Conservation (phyloP, 2,888 invertebrate species). For the Macrophya alboannulata region DNA sequence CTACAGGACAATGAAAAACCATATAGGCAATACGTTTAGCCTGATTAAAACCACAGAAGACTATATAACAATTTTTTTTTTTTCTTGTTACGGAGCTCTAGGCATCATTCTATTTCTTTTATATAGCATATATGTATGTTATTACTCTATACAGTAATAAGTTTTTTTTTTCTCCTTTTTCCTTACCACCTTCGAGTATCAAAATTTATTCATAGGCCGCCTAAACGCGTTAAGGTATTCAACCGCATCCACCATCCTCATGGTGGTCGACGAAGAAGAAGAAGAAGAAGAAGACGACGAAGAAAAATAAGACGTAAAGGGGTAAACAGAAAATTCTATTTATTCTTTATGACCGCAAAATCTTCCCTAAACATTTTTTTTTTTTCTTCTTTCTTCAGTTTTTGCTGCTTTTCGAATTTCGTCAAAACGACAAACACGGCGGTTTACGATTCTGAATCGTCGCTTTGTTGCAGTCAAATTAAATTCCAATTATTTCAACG, state of each 20-base stretch:
- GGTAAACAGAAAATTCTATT: constrained; percentile 47
- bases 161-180: neutral
- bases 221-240: constrained; percentile 76
- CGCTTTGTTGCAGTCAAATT: too few relatives aligned
- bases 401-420: neutral
- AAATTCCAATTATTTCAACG: too few relatives aligned
- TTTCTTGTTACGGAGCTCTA: neutral
- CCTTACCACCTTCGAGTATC: constrained; percentile 23
- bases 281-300: constrained; percentile 53
- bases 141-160: neutral
- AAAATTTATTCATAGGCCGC: constrained; percentile 78
- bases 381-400: neutral
- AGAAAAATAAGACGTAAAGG: neutral
- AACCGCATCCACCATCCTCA: constrained; percentile 32
- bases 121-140: neutral
- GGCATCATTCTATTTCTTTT: neutral
- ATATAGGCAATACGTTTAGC: too few relatives aligned
- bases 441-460: too few relatives aligned
- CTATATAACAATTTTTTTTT: too few relatives aligned
- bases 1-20: too few relatives aligned
- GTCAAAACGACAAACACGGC: too few relatives aligned
- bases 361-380: neutral
- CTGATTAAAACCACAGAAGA: too few relatives aligned
- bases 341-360: constrained; percentile 12
- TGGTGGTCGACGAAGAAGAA: constrained; percentile 63